These are phyloP conservation scores for Dioctria rufipes DNA, from an alignment of 2,888 invertebrate species.

Conservation along the genomic window DNA sequence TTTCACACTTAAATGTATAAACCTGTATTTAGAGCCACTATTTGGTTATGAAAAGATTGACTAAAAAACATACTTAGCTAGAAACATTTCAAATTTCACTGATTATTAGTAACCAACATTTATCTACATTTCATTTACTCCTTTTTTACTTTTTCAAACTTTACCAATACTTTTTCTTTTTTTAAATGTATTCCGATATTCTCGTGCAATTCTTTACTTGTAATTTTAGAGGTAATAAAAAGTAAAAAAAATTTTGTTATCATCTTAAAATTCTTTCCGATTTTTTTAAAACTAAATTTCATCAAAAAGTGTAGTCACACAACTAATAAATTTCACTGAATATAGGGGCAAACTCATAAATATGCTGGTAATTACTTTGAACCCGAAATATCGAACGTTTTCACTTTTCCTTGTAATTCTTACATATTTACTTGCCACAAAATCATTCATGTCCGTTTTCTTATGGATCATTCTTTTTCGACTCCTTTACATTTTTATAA, in stretches of 20 bases:
- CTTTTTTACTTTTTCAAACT: too few species aligned
- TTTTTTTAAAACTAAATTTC: neutral
- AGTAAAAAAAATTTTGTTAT: neutral
- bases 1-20: too few species aligned
- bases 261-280: neutral
- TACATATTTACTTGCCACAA: too few species aligned
- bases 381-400: slow-evolving; percentile 1
- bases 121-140: too few species aligned
- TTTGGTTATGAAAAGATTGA: too few species aligned
- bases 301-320: neutral
- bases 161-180: neutral
- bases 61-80: too few species aligned
- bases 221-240: neutral
- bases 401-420: slow-evolving; percentile 1
- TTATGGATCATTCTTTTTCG: neutral
- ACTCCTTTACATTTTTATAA: slow-evolving; percentile 4
- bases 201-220: neutral
- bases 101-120: too few species aligned
- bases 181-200: slow-evolving; percentile 6
- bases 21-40: too few species aligned
- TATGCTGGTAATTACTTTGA: neutral
- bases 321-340: neutral
- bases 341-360: slow-evolving; percentile 1
- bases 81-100: too few species aligned
- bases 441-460: slow-evolving; percentile 13